Evolutionary conservation across 2,797 vertebrate genomes (phyloP).

Genomic region (Pangasius larnaudii): DNA sequence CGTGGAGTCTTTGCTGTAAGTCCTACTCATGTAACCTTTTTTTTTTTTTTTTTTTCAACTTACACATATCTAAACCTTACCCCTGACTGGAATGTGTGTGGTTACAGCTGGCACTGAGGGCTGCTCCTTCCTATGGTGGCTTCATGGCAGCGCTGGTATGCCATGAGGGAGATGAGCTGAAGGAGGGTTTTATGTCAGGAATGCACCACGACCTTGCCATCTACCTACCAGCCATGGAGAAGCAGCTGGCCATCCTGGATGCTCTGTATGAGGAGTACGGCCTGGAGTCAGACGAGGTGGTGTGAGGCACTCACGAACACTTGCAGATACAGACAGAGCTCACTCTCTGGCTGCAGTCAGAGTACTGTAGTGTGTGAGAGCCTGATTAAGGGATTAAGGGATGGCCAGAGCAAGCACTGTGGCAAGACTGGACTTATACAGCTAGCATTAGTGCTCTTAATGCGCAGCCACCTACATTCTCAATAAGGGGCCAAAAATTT

Average conservation of each 20-base stretch:
- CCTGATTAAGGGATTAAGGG: not conserved
- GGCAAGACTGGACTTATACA: not conserved
- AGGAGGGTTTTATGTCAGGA: constrained; percentile 80
- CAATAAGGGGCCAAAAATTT: constrained; percentile 11
- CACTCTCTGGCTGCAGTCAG: constrained; percentile 11
- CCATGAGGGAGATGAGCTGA: constrained; percentile 83
- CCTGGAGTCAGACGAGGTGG: constrained; percentile 95
- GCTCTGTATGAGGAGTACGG: constrained; percentile 90
- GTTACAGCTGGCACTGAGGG: constrained; percentile 90
- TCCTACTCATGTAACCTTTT: constrained; percentile 47
- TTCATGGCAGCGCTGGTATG: constrained; percentile 89
- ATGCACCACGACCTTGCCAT: constrained; percentile 89
- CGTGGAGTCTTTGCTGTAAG: constrained; percentile 96
- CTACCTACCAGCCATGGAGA: constrained; percentile 95
- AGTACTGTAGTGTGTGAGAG: not conserved
- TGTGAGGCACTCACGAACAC: constrained; percentile 74
- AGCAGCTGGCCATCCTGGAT: constrained; percentile 89
- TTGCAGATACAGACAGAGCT: not conserved
- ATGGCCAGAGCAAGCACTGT: not conserved
- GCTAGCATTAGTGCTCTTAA: constrained; percentile 4
- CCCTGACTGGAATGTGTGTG: constrained; percentile 4
- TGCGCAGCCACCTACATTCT: not conserved
- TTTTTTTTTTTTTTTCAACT: not conserved
- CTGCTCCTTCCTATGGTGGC: constrained; percentile 88
- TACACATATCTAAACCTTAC: not conserved